These are phyloP conservation scores for Corythaeola cristata DNA, from an alignment of 2,113 vertebrate species.

Conservation along the genomic window DNA sequence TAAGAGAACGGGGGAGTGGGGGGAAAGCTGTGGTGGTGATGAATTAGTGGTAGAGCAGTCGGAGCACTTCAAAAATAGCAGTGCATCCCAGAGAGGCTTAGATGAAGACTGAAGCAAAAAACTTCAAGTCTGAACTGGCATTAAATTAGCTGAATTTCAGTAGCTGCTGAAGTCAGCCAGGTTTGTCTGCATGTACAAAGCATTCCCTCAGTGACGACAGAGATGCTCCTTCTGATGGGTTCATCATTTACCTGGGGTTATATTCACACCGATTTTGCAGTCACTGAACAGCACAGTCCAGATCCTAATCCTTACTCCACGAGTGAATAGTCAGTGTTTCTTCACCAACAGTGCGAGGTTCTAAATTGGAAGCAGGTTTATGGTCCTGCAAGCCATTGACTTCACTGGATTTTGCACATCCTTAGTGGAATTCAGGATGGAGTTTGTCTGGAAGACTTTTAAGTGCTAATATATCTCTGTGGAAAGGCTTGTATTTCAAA, in stretches of 20 bases:
- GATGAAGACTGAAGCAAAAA: neutral
- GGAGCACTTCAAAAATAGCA: slow-evolving; percentile 8
- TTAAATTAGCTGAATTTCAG: slow-evolving; percentile 11
- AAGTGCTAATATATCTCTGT: slow-evolving; percentile 20
- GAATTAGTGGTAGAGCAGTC: slow-evolving; percentile 11
- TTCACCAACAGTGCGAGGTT: neutral
- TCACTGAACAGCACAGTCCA: neutral
- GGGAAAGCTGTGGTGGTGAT: neutral
- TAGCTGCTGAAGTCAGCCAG: neutral
- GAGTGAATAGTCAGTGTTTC: neutral
- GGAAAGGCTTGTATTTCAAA: slow-evolving; percentile 44
- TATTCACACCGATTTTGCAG: neutral
- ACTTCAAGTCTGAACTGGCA: neutral
- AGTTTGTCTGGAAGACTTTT: slow-evolving; percentile 33
- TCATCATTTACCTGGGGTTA: neutral
- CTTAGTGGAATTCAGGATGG: neutral
- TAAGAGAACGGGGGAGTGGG: neutral
- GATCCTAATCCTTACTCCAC: neutral
- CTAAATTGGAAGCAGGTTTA: neutral
- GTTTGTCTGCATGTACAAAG: neutral
- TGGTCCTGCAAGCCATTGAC: neutral
- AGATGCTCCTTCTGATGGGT: neutral
- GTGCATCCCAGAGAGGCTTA: neutral
- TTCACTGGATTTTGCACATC: neutral
- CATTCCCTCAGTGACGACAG: neutral